A percentile compares a stretch with the other conserved stretches of the same genome.
These are phyloP conservation scores for Pangasianodon hypophthalmus DNA, from an alignment of 2,113 vertebrate species.

Conservation along the genomic window DNA sequence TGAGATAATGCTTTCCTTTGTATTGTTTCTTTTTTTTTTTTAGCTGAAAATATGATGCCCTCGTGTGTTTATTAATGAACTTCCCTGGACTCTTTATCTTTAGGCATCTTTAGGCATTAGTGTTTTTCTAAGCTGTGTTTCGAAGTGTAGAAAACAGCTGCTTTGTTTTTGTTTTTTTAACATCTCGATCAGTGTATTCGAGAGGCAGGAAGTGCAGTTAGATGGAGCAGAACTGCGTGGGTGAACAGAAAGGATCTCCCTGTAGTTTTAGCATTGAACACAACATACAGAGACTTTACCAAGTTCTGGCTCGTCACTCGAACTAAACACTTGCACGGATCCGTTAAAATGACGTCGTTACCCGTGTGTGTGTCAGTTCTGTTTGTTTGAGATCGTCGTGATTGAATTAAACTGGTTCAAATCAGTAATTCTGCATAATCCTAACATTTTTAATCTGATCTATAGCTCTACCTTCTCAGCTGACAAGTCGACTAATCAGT, in stretches of 20 bases:
- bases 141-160: not conserved
- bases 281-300: not conserved
- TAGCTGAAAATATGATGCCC: not conserved
- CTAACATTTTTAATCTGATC: too few relatives aligned
- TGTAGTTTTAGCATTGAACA: slow-evolving; percentile 17
- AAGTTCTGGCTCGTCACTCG: not conserved
- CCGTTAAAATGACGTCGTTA: not conserved
- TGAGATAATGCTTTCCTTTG: not conserved
- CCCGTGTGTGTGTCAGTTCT: not conserved
- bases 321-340: not conserved
- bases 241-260: slow-evolving; percentile 16
- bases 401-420: not conserved
- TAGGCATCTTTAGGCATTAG: not conserved
- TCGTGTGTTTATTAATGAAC: not conserved
- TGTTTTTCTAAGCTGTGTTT: not conserved
- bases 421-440: not conserved
- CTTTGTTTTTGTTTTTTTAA: not conserved
- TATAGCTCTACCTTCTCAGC: too few relatives aligned
- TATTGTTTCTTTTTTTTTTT: not conserved
- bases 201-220: not conserved
- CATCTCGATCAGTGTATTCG: not conserved
- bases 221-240: not conserved
- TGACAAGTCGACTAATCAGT: too few relatives aligned
- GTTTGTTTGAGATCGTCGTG: not conserved
- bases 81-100: not conserved